Percentiles rank a stretch among this genome's conserved stretches.
These are phyloP conservation scores for Malurus cyaneus DNA, from an alignment of 2,113 vertebrate species.

Conservation along the genomic window DNA sequence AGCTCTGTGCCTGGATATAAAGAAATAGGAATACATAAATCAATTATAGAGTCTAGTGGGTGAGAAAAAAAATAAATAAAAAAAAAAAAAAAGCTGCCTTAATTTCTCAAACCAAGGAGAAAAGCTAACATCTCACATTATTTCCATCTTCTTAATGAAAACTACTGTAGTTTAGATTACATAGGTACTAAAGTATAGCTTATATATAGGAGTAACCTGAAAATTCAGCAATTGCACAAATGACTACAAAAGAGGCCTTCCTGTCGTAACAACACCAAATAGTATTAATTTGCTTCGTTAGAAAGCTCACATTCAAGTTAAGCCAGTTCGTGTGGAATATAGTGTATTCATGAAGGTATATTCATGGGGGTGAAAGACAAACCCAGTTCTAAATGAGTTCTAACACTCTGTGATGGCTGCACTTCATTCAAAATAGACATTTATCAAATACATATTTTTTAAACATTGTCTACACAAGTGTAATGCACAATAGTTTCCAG, in stretches of 20 bases:
- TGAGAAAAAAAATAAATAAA: background rate
- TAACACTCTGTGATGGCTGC: background rate
- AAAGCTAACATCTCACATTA: background rate
- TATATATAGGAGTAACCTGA: background rate
- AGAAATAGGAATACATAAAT: slow-evolving; percentile 51
- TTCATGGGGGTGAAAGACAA: background rate
- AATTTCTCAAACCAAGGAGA: slow-evolving; percentile 5
- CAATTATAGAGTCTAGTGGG: background rate
- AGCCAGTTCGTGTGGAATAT: background rate
- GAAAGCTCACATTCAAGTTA: background rate
- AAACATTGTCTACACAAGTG: background rate
- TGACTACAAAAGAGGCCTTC: background rate
- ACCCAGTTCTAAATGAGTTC: background rate
- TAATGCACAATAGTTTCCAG: background rate
- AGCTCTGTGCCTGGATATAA: slow-evolving; percentile 15
- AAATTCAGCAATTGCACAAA: background rate
- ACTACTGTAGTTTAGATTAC: background rate
- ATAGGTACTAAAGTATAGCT: background rate
- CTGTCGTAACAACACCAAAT: background rate
- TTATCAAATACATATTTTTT: background rate
- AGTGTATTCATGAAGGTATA: background rate
- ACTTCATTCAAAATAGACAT: background rate
- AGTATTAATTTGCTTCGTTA: background rate
- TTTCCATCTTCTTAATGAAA: slow-evolving; percentile 36
- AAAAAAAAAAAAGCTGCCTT: background rate